Percentiles rank a stretch among this genome's conserved stretches.
These are phyloP conservation scores for Leucoraja ocellata DNA, from an alignment of 2,797 vertebrate genomes.

Conservation along the genomic window DNA sequence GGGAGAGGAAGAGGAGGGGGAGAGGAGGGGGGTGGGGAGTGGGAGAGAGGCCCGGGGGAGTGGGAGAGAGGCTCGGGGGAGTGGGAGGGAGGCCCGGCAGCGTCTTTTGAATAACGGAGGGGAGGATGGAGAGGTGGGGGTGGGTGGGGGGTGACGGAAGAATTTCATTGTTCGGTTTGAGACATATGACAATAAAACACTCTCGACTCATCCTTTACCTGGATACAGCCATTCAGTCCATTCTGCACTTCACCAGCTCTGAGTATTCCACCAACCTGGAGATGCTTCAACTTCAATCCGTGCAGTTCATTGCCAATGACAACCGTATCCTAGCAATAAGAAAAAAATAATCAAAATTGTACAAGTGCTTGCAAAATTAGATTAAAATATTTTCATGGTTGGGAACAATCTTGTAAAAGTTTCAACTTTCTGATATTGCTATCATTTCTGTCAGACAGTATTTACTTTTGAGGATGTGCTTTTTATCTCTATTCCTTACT, in stretches of 20 bases:
- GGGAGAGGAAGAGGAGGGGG: no score
- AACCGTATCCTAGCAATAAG: conserved; percentile 70
- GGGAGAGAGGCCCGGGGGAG: no score
- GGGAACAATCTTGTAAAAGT: not conserved
- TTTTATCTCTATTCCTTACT: not conserved
- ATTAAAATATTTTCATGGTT: not conserved
- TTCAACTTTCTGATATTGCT: not conserved
- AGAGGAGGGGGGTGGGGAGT: no score
- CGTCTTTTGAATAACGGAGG: no score
- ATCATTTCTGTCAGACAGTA: not conserved
- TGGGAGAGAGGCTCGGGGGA: no score
- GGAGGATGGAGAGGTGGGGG: no score
- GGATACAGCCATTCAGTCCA: conserved; percentile 87
- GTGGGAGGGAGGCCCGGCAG: no score
- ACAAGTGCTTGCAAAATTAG: not conserved
- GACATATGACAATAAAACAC: no score
- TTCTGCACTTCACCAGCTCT: conserved; percentile 77
- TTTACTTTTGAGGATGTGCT: not conserved
- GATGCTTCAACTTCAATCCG: conserved; percentile 88
- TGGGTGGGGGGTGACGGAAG: no score
- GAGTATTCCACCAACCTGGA: conserved; percentile 85
- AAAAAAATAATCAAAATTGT: conserved; percentile 9
- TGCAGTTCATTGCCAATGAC: conserved; percentile 87
- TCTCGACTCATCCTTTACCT: conserved; percentile 61
- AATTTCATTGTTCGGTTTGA: no score